These are phyloP conservation scores for Tetramorium simillimum DNA, from an alignment of 1,140 invertebrate species.

Conservation along the genomic window DNA sequence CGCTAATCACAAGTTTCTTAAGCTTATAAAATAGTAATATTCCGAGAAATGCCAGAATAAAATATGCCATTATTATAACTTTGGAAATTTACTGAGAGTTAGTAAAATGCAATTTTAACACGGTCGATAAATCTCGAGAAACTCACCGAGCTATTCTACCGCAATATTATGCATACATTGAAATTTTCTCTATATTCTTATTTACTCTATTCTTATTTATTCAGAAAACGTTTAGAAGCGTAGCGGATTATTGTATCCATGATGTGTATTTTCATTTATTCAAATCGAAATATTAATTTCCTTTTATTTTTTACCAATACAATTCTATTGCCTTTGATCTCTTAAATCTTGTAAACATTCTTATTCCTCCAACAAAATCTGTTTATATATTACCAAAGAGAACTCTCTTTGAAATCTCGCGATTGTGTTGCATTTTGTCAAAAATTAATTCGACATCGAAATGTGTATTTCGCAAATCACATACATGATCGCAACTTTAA, in stretches of 20 bases:
- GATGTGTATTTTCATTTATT: not conserved
- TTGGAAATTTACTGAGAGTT: not conserved
- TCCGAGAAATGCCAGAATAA: not conserved
- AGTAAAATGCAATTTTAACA: not conserved
- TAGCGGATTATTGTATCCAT: not conserved
- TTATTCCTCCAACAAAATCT: constrained; percentile 1
- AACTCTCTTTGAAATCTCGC: not conserved
- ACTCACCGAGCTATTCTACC: not conserved
- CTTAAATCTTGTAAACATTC: constrained; percentile 9
- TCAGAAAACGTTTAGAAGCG: not conserved
- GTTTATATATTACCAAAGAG: not conserved
- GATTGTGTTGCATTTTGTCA: not conserved
- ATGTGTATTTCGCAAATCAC: not conserved
- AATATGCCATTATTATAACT: not conserved
- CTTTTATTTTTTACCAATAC: not conserved
- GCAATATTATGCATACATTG: not conserved
- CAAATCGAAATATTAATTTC: constrained; percentile 18
- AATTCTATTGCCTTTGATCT: not conserved
- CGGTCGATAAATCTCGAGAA: not conserved
- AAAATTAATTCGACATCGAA: constrained; percentile 7
- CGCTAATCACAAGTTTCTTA: not conserved
- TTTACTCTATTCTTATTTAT: too few relatives aligned
- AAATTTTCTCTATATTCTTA: not conserved
- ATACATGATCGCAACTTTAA: not conserved
- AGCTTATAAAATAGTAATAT: not conserved